phyloP scores from a whole-genome alignment of 2,113 vertebrate genomes.

The Zootoca vivipara region DNA sequence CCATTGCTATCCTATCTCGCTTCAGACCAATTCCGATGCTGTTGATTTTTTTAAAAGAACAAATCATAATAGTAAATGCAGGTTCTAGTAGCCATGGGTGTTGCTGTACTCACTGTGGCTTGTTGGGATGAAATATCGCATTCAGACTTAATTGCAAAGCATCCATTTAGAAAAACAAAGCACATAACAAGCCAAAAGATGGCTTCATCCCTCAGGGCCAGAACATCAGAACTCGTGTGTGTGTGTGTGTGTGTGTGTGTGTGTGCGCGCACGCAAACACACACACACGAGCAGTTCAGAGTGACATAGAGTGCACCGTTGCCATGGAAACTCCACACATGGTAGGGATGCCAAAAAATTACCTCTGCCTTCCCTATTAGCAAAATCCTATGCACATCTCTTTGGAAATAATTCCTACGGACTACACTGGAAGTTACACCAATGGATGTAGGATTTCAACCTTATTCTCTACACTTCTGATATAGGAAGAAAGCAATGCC shows the following conservation, averaged over 20 bases:
- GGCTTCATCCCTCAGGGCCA: background rate
- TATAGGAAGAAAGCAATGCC: background rate
- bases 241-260: background rate
- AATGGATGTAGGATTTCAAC: background rate
- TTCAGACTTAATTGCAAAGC: background rate
- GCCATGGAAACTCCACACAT: constrained; percentile 5
- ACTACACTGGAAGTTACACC: background rate
- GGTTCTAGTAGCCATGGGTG: background rate
- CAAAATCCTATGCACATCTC: background rate
- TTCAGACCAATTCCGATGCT: background rate
- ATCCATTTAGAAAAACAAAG: background rate
- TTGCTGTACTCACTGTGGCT: background rate
- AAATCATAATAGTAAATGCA: background rate
- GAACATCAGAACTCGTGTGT: background rate
- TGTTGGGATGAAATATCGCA: background rate
- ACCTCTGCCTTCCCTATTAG: background rate
- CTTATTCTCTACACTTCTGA: background rate
- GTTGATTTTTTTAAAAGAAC: background rate
- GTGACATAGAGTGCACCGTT: background rate
- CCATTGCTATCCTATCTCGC: background rate
- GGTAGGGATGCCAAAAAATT: background rate
- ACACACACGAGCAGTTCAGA: background rate
- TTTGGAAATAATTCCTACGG: background rate
- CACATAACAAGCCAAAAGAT: background rate
- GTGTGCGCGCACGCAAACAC: no score